phyloP scores from a whole-genome alignment of 2,113 vertebrate species.

The Lanius collurio region DNA sequence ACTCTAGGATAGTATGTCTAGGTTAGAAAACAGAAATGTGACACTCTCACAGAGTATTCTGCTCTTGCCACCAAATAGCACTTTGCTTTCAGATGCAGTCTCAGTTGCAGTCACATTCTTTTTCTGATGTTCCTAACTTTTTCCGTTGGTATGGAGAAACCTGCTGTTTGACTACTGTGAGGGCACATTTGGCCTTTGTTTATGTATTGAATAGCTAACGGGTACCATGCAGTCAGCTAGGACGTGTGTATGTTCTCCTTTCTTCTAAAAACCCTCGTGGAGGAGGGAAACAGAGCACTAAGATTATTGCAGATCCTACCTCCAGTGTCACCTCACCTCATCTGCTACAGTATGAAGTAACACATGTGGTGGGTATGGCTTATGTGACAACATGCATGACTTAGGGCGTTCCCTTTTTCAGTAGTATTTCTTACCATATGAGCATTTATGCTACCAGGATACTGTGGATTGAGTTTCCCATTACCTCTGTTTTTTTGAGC shows the following conservation, averaged over 20 bases:
- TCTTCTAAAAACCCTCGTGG: neutral
- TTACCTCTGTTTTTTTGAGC: neutral
- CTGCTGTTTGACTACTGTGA: neutral
- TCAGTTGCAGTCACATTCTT: neutral
- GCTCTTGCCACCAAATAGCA: neutral
- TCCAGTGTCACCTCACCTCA: neutral
- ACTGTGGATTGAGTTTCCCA: neutral
- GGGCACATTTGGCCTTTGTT: neutral
- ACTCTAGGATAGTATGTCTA: neutral
- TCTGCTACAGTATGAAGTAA: neutral
- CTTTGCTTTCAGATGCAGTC: neutral
- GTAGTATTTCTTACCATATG: neutral
- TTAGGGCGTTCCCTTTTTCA: neutral
- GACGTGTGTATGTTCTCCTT: neutral
- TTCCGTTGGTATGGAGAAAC: neutral
- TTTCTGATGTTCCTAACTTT: neutral
- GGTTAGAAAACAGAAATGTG: neutral
- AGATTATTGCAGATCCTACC: neutral
- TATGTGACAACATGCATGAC: neutral
- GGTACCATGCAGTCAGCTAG: neutral
- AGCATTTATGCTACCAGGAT: neutral
- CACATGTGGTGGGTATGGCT: accelerated
- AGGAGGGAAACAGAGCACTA: neutral
- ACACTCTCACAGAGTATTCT: neutral
- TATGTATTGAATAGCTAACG: neutral